Base-by-base conservation (phyloP, 2,113 vertebrate species). In the Urocitellus parryii region DNA sequence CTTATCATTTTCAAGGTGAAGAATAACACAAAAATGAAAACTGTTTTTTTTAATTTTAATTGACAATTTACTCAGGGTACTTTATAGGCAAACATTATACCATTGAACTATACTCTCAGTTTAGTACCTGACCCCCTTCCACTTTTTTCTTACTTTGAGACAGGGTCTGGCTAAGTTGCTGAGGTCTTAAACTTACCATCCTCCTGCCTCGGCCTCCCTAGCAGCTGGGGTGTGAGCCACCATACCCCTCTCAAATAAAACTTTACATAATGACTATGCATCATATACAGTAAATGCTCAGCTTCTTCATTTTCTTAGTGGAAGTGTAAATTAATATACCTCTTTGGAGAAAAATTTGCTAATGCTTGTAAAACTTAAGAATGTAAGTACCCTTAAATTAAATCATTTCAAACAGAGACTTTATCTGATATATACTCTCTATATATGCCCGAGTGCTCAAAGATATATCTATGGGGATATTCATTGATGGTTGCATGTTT, bases 291-390 rank as follows among this genome's bases (percentile, higher is more conserved):
- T 45, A 94, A 87, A 83, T 70, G 18, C 5, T 61, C 77, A 29
- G 9, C 12, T 78, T 83, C 24, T 22, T 45, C 58, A 56, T 16
- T 83, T 84, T 74, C 37, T 88, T 77, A 80, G 32, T 96, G 25
- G 58, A 63, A 95, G 25, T 81, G 0, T 73, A 90, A 92, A 85
- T 80, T 63, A 79, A 39, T 78, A 83, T 2, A 74, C 18, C 5
- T 74, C 17, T 95, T 81, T 92, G 77, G 74, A 82, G 48, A 88
- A 92, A 80, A 90, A 53, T 34, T 83, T 70, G 74, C 22, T 76
- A 92, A 70, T 45, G 17, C 20, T 95, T 79, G 53, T 32, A 18
- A 88, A 88, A 97, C 79, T 68, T 86, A 93, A 84, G 39, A 67
- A n/a, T 63, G 14, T 68, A 65, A 24, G 65, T 63, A 32, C 0